These are phyloP conservation scores for Agrypnia vestita DNA, from an alignment of 1,140 invertebrate genomes.

Conservation along the genomic window DNA sequence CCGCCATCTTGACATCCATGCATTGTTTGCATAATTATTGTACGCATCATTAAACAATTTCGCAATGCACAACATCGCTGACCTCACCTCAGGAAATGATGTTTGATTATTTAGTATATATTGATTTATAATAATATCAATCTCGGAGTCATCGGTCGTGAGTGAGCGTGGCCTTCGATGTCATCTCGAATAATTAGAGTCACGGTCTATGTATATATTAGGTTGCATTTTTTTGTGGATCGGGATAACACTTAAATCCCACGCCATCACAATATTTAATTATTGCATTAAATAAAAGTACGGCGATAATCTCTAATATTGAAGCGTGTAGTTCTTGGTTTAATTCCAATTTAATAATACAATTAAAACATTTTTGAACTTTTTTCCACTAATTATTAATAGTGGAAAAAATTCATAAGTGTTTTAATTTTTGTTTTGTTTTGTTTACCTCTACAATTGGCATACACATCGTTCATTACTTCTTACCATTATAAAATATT, in stretches of 20 bases:
- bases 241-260: neutral
- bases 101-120: neutral
- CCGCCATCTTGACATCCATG: too few species aligned
- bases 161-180: constrained; percentile 28
- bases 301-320: too few species aligned
- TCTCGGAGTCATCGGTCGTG: constrained; percentile 20
- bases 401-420: too few species aligned
- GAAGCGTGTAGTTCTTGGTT: too few species aligned
- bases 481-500: too few species aligned
- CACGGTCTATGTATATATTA: neutral
- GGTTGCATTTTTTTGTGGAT: neutral
- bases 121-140: constrained; percentile 16
- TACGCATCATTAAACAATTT: constrained; percentile 15
- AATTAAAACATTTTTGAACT: too few species aligned
- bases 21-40: neutral
- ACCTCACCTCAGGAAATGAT: constrained; percentile 9
- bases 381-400: too few species aligned
- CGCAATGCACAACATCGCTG: neutral
- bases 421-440: too few species aligned
- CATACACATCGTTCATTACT: too few species aligned
- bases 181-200: constrained; percentile 21
- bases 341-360: too few species aligned
- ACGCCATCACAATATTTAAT: constrained; percentile 5
- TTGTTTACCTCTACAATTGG: too few species aligned
- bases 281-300: neutral